Conservation (phyloP, 1,140 invertebrate species). For the Ylistrum balloti region DNA sequence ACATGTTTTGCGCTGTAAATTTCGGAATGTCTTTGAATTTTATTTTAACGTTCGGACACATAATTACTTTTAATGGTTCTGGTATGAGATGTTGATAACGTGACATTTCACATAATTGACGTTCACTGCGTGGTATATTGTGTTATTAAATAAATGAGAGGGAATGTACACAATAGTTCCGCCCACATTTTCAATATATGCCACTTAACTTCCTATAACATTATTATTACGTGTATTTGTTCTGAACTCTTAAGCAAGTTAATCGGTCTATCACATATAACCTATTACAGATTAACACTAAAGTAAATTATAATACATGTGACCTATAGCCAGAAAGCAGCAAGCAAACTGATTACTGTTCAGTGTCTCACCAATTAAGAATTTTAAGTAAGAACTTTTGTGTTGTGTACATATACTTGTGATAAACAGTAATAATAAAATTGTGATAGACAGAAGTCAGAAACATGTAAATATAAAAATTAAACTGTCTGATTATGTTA, state of each 20-base stretch:
- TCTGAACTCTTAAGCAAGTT: neutral
- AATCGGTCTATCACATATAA: neutral
- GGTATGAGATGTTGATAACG: neutral
- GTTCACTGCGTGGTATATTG: neutral
- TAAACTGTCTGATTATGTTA: no score
- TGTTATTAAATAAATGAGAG: neutral
- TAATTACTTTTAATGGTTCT: neutral
- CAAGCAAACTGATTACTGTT: no score
- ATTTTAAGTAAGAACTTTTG: no score
- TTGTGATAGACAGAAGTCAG: no score
- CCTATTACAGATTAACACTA: neutral
- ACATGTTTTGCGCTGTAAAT: neutral
- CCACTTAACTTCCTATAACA: no score
- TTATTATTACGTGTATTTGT: neutral
- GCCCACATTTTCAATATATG: neutral
- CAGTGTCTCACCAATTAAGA: no score
- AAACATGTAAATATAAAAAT: no score
- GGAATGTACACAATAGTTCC: neutral
- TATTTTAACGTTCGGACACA: neutral
- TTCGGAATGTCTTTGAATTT: constrained; percentile 16
- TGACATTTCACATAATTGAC: neutral
- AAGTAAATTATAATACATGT: neutral
- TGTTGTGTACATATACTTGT: no score
- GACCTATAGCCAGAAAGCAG: constrained; percentile 11
- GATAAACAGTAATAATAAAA: no score